These are phyloP conservation scores for Hermatobates lingyangjiaoensis DNA, from an alignment of 1,140 invertebrate genomes.

Conservation along the genomic window DNA sequence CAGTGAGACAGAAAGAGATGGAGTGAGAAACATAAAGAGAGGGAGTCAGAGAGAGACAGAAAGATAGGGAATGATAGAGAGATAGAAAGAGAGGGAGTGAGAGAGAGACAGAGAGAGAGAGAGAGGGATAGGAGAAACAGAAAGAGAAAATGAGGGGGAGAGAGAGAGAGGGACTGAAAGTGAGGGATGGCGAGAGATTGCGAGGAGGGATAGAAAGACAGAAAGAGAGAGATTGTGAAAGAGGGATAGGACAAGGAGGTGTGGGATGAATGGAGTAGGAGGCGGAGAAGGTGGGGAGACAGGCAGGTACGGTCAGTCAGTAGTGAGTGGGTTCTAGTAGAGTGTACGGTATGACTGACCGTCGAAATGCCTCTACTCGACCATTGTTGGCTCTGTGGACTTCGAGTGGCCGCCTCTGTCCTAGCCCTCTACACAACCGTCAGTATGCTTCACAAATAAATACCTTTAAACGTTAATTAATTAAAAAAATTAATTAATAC, in stretches of 20 bases:
- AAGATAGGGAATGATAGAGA: constrained; percentile 8
- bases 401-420: not conserved
- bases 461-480: too few relatives aligned
- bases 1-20: constrained; percentile 1
- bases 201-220: too few relatives aligned
- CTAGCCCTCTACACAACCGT: not conserved
- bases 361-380: not conserved
- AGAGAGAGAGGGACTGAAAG: constrained; percentile 8
- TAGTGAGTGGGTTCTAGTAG: too few relatives aligned
- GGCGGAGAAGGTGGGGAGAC: too few relatives aligned
- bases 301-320: too few relatives aligned
- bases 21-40: constrained; percentile 6
- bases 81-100: constrained; percentile 27
- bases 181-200: too few relatives aligned
- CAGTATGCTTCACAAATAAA: too few relatives aligned
- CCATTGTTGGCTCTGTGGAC: not conserved
- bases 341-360: too few relatives aligned
- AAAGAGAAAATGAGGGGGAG: not conserved
- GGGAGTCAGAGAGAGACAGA: constrained; percentile 13
- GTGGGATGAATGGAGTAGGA: too few relatives aligned
- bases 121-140: constrained; percentile 20
- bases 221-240: too few relatives aligned
- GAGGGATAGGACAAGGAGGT: too few relatives aligned
- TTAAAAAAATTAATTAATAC: too few relatives aligned
- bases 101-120: constrained; percentile 24